phyloP scores from a whole-genome alignment of 2,888 invertebrate species.

The Acrobasis suavella region DNA sequence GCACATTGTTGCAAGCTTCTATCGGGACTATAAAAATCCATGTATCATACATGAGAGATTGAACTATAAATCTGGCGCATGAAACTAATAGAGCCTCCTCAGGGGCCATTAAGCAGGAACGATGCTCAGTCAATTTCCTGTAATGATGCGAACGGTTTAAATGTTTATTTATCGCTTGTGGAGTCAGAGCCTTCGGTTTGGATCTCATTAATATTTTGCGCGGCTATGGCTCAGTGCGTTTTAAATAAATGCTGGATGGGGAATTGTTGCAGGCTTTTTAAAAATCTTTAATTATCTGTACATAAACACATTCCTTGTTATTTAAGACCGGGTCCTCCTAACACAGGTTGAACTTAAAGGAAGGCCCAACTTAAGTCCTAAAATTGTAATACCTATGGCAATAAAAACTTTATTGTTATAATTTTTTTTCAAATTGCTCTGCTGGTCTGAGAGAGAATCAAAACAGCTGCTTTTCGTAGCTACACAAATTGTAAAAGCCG shows the following conservation, averaged over 20 bases:
- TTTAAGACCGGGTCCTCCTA: too few species aligned
- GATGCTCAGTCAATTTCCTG: slow-evolving; percentile 44
- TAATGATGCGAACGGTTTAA: slow-evolving; percentile 37
- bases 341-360: too few species aligned
- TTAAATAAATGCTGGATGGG: not conserved
- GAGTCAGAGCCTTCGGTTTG: slow-evolving; percentile 7
- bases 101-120: slow-evolving; percentile 47
- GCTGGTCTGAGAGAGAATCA: too few species aligned
- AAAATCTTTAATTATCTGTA: too few species aligned
- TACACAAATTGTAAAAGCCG: too few species aligned
- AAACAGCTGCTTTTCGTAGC: too few species aligned
- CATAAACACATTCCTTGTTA: too few species aligned
- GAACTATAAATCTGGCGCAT: slow-evolving; percentile 51
- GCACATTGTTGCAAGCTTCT: slow-evolving; percentile 14
- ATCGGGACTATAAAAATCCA: slow-evolving; percentile 36
- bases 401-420: too few species aligned
- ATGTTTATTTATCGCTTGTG: slow-evolving; percentile 30
- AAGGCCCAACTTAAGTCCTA: too few species aligned
- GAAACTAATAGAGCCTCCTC: slow-evolving; percentile 53
- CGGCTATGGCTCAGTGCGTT: slow-evolving; percentile 3
- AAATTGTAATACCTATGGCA: too few species aligned
- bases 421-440: too few species aligned
- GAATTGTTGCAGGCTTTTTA: not conserved
- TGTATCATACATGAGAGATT: slow-evolving; percentile 42
- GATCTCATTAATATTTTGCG: slow-evolving; percentile 17